Base-by-base conservation (phyloP, 1,140 invertebrate species). In the Ooceraea biroi region DNA sequence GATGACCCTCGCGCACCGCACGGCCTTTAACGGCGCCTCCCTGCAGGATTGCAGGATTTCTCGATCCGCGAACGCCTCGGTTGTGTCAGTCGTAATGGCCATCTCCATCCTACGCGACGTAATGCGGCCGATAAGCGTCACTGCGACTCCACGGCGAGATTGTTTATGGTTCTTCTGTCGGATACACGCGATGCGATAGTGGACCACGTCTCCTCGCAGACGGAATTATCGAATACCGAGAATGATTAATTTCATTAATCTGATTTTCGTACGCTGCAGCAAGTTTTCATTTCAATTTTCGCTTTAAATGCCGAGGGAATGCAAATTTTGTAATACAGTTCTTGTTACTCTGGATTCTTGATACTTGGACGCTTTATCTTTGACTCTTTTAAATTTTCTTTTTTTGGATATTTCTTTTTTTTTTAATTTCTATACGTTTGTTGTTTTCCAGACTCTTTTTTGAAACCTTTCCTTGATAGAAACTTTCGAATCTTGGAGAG, bases 101-200 rank as follows among this genome's bases (percentile, higher is more conserved):
- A 80, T 69, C 65, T 69, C 61, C 61, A 41, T 57, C 50, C 65
- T 19, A 30, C 17, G 22, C 50, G 50, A 80, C 12, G 41, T 58
- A 80, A 69, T n/a, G 50, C 30, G 3, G 12, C 63, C 74, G 61
- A 80, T 58, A 69, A 57, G n/a, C 63, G 19, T 1, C 30, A 68
- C 25, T 48, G 36, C 25, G 19, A 12, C 48, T 27, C 3, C 14
- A 12, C 19, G 22, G 46, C 14, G 3, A 17, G 63, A 44, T 80
- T 58, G 69, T 80, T 69, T 71, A 80, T 69, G 65, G 48, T 78
- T 76, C 73, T 65, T 76, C 58, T n/a, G 66, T 11, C 76, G 58
- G 61, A 78, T 68, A 7, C 36, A 41, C 22, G 17, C 60, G 60
- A 63, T 19, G 58, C 14, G 44, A 78, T 44, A 44, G 17, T 27